A percentile compares a stretch with the other conserved stretches of the same genome.
These are phyloP conservation scores for Hexactinellida sp. DNA, from an alignment of 37 sponge, comb jelly and placozoan species.

Conservation along the genomic window DNA sequence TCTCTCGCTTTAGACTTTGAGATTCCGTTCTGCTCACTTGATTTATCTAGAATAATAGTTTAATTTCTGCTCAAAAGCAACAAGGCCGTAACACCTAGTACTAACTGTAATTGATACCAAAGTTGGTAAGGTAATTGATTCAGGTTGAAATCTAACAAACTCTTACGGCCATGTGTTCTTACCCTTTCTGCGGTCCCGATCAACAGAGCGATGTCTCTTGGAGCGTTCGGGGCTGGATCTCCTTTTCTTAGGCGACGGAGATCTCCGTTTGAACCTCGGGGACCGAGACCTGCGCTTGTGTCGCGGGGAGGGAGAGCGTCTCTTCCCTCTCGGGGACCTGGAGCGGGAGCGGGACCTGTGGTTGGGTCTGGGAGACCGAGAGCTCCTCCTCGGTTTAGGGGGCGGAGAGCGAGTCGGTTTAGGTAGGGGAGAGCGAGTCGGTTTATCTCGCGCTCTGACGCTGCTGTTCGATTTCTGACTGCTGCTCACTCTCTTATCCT, in stretches of 20 bases:
- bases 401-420: neutral
- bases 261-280: neutral
- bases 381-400: neutral
- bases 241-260: neutral
- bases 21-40: neutral
- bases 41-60: neutral
- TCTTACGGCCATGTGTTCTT: no score
- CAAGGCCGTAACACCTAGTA: no score
- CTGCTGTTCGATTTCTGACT: no score
- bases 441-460: neutral
- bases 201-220: neutral
- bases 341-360: neutral
- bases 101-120: no score
- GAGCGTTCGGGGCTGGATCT: neutral
- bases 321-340: neutral
- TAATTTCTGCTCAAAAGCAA: neutral
- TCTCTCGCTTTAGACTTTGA: neutral
- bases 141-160: no score
- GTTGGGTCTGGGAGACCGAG: neutral
- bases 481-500: neutral
- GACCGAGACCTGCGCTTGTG: conserved; percentile 18
- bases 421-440: neutral
- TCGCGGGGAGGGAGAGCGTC: conserved; percentile 16
- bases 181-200: neutral
- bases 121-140: no score